Base-by-base conservation (phyloP, 2,888 invertebrate species). In the Lagria hirta region DNA sequence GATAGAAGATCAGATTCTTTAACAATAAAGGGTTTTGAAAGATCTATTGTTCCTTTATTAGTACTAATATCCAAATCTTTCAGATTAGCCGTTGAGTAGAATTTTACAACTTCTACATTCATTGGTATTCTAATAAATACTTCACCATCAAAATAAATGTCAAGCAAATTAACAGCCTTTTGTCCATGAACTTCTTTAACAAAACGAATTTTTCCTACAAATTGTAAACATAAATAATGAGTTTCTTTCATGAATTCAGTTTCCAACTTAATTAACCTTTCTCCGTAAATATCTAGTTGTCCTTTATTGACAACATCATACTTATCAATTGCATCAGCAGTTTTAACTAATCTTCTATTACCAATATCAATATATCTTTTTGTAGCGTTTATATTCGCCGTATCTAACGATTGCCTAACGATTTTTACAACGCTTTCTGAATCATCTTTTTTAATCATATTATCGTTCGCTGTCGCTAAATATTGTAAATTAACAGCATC, bases 401-500 rank as follows among this genome's bases (percentile, higher is more conserved):
- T n/a, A n/a, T n/a, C n/a, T n/a, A n/a, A n/a, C n/a, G n/a, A n/a
- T n/a, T n/a, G n/a, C n/a, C n/a, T n/a, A n/a, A n/a, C n/a, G n/a
- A n/a, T n/a, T n/a, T n/a, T n/a, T n/a, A 18, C 7, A 18, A 18
- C 7, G 7, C 5, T 18, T 18, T 18, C 20, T 18, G 20, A 18
- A 18, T 18, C 20, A 18, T 18, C 20, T 18, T 18, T 18, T 18
- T 18, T 18, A n/a, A n/a, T n/a, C n/a, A n/a, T n/a, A n/a, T 26
- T 26, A 26, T 26, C 27, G 11, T 26, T 26, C 27, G 27, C 27
- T 26, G 27, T 13, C 27, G 10, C 27, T 26, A 26, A 26, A 26
- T 26, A 26, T 26, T 26, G 27, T 26, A 26, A 26, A 26, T 26
- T 26, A 26, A 26, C 27, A 26, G 27, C 27, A 26, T 26, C 27